phyloP scores from a whole-genome alignment of 2,888 invertebrate species.

The Nemotelus pantherinus region DNA sequence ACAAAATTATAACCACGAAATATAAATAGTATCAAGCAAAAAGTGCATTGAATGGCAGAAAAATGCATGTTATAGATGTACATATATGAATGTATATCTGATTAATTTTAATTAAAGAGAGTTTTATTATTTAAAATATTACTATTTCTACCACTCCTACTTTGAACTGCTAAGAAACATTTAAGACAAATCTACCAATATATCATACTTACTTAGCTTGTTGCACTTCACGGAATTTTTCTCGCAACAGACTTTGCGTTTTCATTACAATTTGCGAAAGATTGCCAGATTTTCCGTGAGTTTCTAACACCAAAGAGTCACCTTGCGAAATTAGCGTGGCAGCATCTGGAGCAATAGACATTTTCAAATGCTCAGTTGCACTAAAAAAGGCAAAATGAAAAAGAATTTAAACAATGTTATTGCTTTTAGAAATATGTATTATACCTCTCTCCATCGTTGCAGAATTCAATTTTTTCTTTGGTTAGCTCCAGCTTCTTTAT shows the following conservation, averaged over 20 bases:
- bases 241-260: constrained; percentile 62
- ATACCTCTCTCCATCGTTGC: constrained; percentile 60
- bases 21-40: no score
- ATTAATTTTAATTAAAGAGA: no score
- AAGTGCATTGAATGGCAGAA: no score
- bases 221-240: constrained; percentile 64
- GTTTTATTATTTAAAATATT: no score
- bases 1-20: no score
- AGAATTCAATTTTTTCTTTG: constrained; percentile 60
- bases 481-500: constrained; percentile 62
- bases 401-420: constrained; percentile 21
- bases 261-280: constrained; percentile 63
- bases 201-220: constrained; percentile 59
- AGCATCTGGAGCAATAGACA: constrained; percentile 75
- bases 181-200: no score
- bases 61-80: no score
- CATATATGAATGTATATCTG: no score
- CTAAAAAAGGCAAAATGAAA: constrained; percentile 52
- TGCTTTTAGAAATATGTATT: background rate
- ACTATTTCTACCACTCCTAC: no score
- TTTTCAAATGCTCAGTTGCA: constrained; percentile 61
- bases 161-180: no score
- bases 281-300: constrained; percentile 67
- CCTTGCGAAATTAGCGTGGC: constrained; percentile 81
- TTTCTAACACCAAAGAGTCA: constrained; percentile 76